Evolutionary conservation across 2,113 vertebrate genomes (phyloP).

Genomic region (Scytalopus superciliaris): DNA sequence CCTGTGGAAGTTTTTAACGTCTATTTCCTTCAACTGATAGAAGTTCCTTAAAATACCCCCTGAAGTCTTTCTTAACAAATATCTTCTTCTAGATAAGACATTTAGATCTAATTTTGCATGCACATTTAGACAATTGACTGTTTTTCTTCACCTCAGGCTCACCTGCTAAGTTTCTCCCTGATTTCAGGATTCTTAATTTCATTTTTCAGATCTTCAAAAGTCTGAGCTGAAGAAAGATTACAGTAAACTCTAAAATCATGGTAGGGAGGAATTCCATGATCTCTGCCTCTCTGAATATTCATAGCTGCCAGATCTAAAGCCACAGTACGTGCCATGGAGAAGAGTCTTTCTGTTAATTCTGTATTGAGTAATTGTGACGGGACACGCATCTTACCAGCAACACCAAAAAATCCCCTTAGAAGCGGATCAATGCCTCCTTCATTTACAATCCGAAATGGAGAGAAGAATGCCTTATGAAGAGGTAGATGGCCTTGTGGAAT

Average conservation of each 20-base stretch:
- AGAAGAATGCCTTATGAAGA: conserved; percentile 97
- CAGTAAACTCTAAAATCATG: conserved; percentile 97
- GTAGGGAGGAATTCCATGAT: conserved; percentile 96
- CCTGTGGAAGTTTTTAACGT: not conserved
- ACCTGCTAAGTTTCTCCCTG: conserved; percentile 92
- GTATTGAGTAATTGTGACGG: conserved; percentile 92
- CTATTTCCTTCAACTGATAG: not conserved
- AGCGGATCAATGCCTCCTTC: conserved; percentile 98
- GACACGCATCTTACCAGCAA: conserved; percentile 94
- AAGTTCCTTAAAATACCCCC: not conserved
- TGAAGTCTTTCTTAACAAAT: not conserved
- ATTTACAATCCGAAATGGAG: conserved; percentile 94
- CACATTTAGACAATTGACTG: not conserved
- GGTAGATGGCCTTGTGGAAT: conserved; percentile 90
- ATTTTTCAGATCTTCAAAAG: conserved; percentile 91
- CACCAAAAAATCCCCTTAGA: conserved; percentile 91
- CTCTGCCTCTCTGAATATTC: conserved; percentile 95
- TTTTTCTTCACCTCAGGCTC: conserved; percentile 54
- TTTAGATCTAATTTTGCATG: conserved; percentile 11
- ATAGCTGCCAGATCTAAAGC: conserved; percentile 96
- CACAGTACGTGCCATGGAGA: conserved; percentile 95
- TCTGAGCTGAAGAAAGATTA: conserved; percentile 89
- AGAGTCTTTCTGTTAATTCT: conserved; percentile 93
- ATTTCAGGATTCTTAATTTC: conserved; percentile 91
- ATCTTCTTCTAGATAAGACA: not conserved